Evolutionary conservation across 2,888 invertebrate genomes (phyloP).

Genomic region (Drosophila neonasuta): DNA sequence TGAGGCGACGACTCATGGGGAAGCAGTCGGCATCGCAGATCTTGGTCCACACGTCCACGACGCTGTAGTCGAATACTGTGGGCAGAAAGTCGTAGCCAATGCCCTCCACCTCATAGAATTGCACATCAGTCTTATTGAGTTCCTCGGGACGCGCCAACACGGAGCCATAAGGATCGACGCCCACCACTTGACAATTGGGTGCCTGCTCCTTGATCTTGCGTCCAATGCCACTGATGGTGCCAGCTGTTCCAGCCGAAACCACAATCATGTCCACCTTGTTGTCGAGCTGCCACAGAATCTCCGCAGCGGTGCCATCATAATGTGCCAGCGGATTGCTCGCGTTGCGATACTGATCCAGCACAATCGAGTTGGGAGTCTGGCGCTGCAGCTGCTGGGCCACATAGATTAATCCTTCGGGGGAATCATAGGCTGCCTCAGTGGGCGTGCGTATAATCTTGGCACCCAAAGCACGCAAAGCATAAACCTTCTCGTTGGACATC

Average conservation of each 20-base stretch:
- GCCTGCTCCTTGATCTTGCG: conserved; percentile 94
- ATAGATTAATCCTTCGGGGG: conserved; percentile 94
- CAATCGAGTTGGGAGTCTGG: conserved; percentile 94
- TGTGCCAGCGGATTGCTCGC: conserved; percentile 98
- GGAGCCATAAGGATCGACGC: conserved; percentile 96
- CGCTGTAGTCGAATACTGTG: conserved; percentile 90
- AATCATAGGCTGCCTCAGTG: conserved; percentile 93
- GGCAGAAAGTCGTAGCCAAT: conserved; percentile 99
- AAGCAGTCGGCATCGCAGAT: conserved; percentile 91
- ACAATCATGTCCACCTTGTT: conserved; percentile 92
- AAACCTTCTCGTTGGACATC: conserved; percentile 99
- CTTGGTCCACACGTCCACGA: conserved; percentile 95
- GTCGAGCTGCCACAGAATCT: conserved; percentile 90
- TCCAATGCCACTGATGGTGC: conserved; percentile 96
- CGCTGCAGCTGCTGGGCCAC: conserved; percentile 91
- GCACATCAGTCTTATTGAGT: conserved; percentile 88
- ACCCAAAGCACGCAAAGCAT: conserved; percentile 93
- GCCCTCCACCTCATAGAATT: conserved; percentile 95
- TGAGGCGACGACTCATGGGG: conserved; percentile 92
- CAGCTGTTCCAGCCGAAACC: conserved; percentile 95
- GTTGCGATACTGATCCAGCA: conserved; percentile 98
- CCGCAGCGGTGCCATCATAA: conserved; percentile 97
- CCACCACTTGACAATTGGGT: conserved; percentile 91
- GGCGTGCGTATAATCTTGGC: conserved; percentile 98
- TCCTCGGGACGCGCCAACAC: conserved; percentile 91